Evolutionary conservation across 2,113 vertebrate genomes (phyloP).

Genomic region (Martes martes): DNA sequence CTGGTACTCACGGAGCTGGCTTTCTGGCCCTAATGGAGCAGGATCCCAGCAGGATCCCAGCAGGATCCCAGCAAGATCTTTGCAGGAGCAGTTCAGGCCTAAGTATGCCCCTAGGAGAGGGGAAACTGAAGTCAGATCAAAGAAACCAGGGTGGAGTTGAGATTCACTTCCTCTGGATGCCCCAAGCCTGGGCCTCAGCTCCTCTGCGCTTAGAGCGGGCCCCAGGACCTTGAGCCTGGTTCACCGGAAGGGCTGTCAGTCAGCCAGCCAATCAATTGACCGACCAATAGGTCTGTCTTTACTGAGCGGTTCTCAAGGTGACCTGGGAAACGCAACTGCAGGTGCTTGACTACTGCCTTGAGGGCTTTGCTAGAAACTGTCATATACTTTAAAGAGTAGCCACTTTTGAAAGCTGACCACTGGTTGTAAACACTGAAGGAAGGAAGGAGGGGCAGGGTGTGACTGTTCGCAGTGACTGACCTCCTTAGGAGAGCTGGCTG

Average conservation of each 20-base stretch:
- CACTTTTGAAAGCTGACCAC: background rate
- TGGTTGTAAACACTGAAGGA: background rate
- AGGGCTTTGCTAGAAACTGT: constrained; percentile 2
- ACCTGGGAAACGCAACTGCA: background rate
- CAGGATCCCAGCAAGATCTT: background rate
- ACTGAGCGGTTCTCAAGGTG: background rate
- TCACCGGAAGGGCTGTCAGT: background rate
- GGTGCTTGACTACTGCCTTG: background rate
- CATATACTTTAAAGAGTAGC: background rate
- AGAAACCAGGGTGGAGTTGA: background rate
- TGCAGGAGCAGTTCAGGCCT: background rate
- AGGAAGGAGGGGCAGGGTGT: background rate
- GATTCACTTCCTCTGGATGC: background rate
- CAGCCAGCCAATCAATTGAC: background rate
- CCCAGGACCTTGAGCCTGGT: background rate
- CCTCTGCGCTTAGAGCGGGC: background rate
- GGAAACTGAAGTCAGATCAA: background rate
- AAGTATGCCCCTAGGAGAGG: background rate
- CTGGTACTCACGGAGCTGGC: background rate
- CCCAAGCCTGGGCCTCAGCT: background rate
- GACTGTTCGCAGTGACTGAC: background rate
- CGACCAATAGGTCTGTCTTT: background rate
- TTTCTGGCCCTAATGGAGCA: background rate
- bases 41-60: background rate
- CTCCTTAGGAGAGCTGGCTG: background rate